Percentiles rank a stretch among this genome's conserved stretches.
phyloP scores from a whole-genome alignment of 2,797 vertebrate species.

The Tapirus indicus region DNA sequence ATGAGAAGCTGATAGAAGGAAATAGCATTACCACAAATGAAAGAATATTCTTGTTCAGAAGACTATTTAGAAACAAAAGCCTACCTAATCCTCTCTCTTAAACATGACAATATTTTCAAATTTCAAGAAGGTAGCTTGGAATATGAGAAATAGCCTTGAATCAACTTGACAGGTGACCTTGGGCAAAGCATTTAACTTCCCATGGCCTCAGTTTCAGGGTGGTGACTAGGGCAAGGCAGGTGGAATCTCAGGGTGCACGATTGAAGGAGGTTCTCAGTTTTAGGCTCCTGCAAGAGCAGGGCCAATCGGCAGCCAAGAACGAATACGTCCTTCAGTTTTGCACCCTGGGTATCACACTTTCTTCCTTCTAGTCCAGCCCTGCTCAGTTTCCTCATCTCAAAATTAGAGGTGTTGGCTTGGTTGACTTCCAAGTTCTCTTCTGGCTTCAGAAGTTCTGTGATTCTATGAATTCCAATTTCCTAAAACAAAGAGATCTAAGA shows the following conservation, averaged over 20 bases:
- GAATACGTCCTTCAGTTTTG: background rate
- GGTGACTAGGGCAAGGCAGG: background rate
- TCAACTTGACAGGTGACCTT: background rate
- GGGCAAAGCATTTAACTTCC: background rate
- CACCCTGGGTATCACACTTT: too few relatives aligned
- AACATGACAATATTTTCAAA: background rate
- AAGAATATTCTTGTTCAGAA: background rate
- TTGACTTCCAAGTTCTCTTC: background rate
- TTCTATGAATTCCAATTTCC: slow-evolving; percentile 2
- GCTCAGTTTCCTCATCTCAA: background rate
- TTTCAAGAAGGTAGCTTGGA: background rate
- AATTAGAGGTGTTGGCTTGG: background rate
- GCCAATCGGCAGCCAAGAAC: rapidly evolving
- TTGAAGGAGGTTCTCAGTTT: background rate
- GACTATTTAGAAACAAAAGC: background rate
- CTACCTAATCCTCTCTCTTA: background rate
- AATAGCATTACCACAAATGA: background rate
- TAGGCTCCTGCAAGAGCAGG: background rate
- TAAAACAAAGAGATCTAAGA: slow-evolving; percentile 47
- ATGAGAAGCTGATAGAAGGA: slow-evolving; percentile 30
- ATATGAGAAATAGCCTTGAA: background rate
- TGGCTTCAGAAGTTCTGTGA: slow-evolving; percentile 13
- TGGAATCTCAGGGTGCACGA: background rate
- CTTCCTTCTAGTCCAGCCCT: background rate
- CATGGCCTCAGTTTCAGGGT: background rate